Percentiles rank a stretch among this genome's conserved stretches.
phyloP scores from a whole-genome alignment of 2,113 vertebrate species.

The Burhinus bistriatus region DNA sequence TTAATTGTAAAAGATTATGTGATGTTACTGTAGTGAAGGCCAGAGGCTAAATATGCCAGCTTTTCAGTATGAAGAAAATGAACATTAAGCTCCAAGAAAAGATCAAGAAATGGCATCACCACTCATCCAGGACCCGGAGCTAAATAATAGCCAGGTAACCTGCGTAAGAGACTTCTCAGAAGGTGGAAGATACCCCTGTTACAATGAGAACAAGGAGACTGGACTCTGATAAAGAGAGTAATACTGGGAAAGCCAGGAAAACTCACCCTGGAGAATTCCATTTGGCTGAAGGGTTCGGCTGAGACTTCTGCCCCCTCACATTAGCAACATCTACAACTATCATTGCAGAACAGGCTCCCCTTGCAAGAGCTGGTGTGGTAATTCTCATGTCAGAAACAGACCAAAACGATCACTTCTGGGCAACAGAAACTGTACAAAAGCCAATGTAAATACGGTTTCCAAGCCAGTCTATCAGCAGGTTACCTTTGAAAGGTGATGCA shows the following conservation, averaged over 20 bases:
- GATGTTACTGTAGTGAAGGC: background rate
- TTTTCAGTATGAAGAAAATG: background rate
- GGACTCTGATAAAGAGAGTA: too few species aligned
- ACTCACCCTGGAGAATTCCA: background rate
- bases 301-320: background rate
- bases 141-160: background rate
- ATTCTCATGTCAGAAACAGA: background rate
- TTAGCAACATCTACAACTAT: background rate
- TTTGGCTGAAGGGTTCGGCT: background rate
- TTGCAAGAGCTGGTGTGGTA: accelerated
- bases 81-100: background rate
- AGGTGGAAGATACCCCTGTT: background rate
- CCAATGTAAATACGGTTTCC: background rate
- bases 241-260: background rate
- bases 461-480: background rate
- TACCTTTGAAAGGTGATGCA: background rate
- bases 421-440: background rate
- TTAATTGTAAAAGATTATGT: background rate
- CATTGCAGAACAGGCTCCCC: background rate
- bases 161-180: background rate
- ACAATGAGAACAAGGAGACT: background rate
- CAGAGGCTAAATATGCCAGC: background rate
- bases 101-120: background rate
- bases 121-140: background rate
- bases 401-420: background rate